A percentile compares a stretch with the other conserved stretches of the same genome.
phyloP scores from a whole-genome alignment of 1,140 invertebrate genomes.

The Himalopsyche phryganea region DNA sequence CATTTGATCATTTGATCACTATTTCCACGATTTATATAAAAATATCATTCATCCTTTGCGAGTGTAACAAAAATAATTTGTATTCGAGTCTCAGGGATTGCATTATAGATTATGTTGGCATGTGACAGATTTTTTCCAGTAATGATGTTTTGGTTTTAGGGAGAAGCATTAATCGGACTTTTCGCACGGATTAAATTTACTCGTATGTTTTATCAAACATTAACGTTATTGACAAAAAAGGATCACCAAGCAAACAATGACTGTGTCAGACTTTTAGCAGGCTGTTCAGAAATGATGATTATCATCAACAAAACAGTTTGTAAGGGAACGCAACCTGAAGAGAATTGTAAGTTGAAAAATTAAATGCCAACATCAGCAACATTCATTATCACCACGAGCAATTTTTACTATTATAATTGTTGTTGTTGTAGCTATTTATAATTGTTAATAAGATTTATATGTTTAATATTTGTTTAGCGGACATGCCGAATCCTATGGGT shows the following conservation, averaged over 20 bases:
- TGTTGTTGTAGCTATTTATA: too few species aligned
- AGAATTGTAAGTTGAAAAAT: constrained; percentile 56
- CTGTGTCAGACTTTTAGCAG: constrained; percentile 57
- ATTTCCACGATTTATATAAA: too few species aligned
- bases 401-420: constrained; percentile 4
- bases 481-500: constrained; percentile 68
- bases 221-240: constrained; percentile 62
- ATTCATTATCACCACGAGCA: too few species aligned
- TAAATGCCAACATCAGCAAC: too few species aligned
- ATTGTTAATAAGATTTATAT: not conserved
- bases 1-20: too few species aligned
- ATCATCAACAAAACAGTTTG: constrained; percentile 73
- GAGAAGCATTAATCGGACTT: constrained; percentile 63
- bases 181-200: constrained; percentile 82
- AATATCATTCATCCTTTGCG: too few species aligned
- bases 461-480: constrained; percentile 43
- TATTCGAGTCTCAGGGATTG: too few species aligned
- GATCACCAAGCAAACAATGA: constrained; percentile 47
- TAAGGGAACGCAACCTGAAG: constrained; percentile 70
- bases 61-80: too few species aligned
- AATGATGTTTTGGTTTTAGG: constrained; percentile 46
- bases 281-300: constrained; percentile 72
- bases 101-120: too few species aligned
- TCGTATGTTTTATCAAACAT: constrained; percentile 77
- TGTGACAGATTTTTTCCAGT: too few species aligned